phyloP scores from a whole-genome alignment of 2,797 vertebrate genomes.

The Tokudaia tokunoshimensis region DNA sequence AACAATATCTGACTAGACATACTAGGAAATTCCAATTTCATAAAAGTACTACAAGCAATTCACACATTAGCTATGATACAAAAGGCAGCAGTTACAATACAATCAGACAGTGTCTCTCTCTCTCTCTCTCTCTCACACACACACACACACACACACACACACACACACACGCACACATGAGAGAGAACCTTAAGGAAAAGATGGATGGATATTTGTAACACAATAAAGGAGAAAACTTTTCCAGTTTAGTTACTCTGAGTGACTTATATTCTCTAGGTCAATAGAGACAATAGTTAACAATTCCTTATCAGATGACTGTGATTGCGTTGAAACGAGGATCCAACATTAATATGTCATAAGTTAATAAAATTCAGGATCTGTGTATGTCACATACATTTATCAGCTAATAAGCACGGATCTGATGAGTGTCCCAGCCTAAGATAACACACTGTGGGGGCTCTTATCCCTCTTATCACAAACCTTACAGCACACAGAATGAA shows the following conservation, averaged over 20 bases:
- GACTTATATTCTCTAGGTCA: conserved; percentile 1
- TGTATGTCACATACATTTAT: conserved; percentile 19
- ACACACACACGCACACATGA: background rate
- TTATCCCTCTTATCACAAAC: background rate
- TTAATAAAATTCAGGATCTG: conserved; percentile 59
- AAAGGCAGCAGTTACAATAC: background rate
- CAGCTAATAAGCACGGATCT: conserved; percentile 32
- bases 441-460: background rate
- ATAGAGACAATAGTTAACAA: background rate
- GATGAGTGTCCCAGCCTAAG: background rate
- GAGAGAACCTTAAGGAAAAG: background rate
- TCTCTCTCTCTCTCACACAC: too few relatives aligned
- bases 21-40: conserved; percentile 18
- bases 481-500: conserved; percentile 52
- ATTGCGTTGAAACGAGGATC: background rate
- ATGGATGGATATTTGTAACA: background rate
- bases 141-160: too few relatives aligned
- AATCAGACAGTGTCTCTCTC: too few relatives aligned
- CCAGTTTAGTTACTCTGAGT: background rate
- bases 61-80: background rate
- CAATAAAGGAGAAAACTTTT: background rate
- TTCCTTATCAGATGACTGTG: background rate
- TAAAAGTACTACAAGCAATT: conserved; percentile 25
- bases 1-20: background rate
- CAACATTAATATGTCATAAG: conserved; percentile 24